Percentiles rank a stretch among this genome's conserved stretches.
Evolutionary conservation across 2,888 invertebrate species (phyloP).

Genomic region (Mythimna albipuncta): DNA sequence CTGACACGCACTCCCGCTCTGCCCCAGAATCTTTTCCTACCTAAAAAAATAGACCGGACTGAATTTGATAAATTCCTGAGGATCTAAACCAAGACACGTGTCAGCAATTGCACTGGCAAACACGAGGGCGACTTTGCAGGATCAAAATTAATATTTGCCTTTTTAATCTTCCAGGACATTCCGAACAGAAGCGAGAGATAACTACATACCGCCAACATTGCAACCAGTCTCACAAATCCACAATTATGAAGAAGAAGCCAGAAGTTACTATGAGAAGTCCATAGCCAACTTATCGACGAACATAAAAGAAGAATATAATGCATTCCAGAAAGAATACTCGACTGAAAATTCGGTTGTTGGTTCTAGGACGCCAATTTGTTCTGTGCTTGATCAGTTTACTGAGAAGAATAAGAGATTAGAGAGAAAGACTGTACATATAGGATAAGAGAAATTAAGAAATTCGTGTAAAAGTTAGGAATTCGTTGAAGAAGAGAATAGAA

Average conservation of each 20-base stretch:
- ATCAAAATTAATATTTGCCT: background rate
- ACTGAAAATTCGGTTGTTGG: slow-evolving; percentile 78
- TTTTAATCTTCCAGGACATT: slow-evolving; percentile 75
- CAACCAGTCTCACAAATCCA: slow-evolving; percentile 73
- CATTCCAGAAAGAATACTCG: slow-evolving; percentile 66
- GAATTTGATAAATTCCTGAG: no score
- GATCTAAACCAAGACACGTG: no score
- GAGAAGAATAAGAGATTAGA: slow-evolving; percentile 78
- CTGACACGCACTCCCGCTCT: no score
- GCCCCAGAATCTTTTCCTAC: no score
- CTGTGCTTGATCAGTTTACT: slow-evolving; percentile 74
- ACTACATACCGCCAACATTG: slow-evolving; percentile 72
- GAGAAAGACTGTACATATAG: slow-evolving; percentile 53
- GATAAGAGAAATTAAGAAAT: slow-evolving; percentile 21
- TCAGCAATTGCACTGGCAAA: no score
- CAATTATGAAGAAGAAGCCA: slow-evolving; percentile 77
- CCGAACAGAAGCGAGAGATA: slow-evolving; percentile 82
- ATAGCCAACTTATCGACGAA: slow-evolving; percentile 73
- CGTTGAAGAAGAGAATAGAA: background rate
- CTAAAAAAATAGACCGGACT: no score
- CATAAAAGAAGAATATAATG: slow-evolving; percentile 67
- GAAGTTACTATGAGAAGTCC: slow-evolving; percentile 70
- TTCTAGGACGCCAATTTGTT: slow-evolving; percentile 77
- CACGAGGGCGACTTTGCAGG: no score
- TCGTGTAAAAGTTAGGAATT: background rate